These are phyloP conservation scores for Coecobrya sp. DNA, from an alignment of 2,888 invertebrate species.

Conservation along the genomic window DNA sequence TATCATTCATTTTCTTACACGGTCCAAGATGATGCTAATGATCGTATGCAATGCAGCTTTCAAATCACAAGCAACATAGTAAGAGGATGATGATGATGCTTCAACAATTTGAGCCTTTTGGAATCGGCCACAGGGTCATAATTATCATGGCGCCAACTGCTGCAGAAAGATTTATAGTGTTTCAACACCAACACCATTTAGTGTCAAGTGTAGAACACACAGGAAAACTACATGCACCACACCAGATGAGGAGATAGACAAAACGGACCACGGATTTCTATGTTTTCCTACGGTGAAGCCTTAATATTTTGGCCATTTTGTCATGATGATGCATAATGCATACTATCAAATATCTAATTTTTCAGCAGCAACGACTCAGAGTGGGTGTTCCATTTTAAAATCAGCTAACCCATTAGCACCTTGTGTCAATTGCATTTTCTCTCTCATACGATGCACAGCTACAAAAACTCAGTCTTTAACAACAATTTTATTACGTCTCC, in stretches of 20 bases:
- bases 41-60: slow-evolving; percentile 49
- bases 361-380: slow-evolving; percentile 46
- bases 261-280: slow-evolving; percentile 16
- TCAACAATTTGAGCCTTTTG: slow-evolving; percentile 71
- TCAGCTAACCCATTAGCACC: slow-evolving; percentile 71
- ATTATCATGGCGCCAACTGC: slow-evolving; percentile 84
- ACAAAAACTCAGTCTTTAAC: background rate
- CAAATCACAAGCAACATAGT: background rate
- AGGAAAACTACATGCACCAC: slow-evolving; percentile 29
- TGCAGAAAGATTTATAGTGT: slow-evolving; percentile 80
- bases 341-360: slow-evolving; percentile 35
- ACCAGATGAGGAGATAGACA: background rate
- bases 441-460: slow-evolving; percentile 64
- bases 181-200: slow-evolving; percentile 79
- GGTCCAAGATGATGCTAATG: slow-evolving; percentile 36
- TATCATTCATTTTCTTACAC: slow-evolving; percentile 63
- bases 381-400: slow-evolving; percentile 84
- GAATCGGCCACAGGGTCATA: slow-evolving; percentile 81
- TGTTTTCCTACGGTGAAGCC: slow-evolving; percentile 51
- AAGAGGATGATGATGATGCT: slow-evolving; percentile 34
- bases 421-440: slow-evolving; percentile 77
- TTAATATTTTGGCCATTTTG: slow-evolving; percentile 73
- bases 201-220: slow-evolving; percentile 75
- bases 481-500: slow-evolving; percentile 3
- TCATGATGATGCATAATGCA: slow-evolving; percentile 60